Base-by-base conservation (phyloP, 2,888 invertebrate species). In the Nipponacmea schrenckii region DNA sequence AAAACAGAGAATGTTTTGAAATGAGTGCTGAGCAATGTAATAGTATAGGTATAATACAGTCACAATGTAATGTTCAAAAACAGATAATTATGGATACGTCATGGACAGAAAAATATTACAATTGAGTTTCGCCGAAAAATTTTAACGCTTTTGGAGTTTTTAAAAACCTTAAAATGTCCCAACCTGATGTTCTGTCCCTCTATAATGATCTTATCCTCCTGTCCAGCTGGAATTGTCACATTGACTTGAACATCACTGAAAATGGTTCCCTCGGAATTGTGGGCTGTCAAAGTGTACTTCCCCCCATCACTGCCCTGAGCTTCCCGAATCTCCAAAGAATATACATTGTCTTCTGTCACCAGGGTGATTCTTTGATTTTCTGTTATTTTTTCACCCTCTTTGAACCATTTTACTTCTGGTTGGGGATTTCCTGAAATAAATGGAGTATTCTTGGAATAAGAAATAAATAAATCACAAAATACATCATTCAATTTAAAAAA, bases 251-350 rank as follows among this genome's bases (percentile, higher is more conserved):
- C 77, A 65, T 77, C 76, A 39, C 75, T 73, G 67, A 73, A 77
- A 7, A 80, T 75, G 64, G 73, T 77, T 26, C 84, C 84, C 45
- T 75, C 73, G 1, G 77, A 70, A 74, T 84, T 85, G 74, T 76
- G 78, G 26, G 83, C 83, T 15, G 78, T 77, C 24, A 86, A 72
- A n/a, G 78, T 80, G 77, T 86, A 87, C 24, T 77, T 79, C 4
- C 85, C 86, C 2, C 78, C 73, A 71, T 86, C 85, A 15, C 74
- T 68, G 12, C 72, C 74, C 7, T 62, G 68, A 0, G 80, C 79
- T 31, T 82, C 75, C 2, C 45, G 39, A 44, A 85, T 83, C 69
- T 79, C 78, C 68, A 85, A 73, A 10, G 73, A 77, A 67, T 81
- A 79, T 17, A 77, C 66, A 64, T 78, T 79, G n/a, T 73, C 73